A percentile compares a stretch with the other conserved stretches of the same genome.
Conservation (phyloP, 2,888 invertebrate genomes). For the Troides helena region DNA sequence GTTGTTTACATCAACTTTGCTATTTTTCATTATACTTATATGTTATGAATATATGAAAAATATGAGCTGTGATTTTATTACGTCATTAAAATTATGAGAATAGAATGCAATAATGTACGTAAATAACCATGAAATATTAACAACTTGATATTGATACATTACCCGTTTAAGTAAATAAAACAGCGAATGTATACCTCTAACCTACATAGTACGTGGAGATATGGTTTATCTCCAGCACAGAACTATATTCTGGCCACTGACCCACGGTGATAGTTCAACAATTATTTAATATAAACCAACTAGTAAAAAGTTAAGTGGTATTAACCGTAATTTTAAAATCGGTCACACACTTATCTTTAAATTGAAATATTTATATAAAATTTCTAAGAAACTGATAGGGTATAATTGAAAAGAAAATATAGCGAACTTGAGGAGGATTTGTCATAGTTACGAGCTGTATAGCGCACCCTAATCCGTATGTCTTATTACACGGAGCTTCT, state of each 20-base stretch:
- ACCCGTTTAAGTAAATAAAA: constrained; percentile 1
- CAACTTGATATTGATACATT: not conserved
- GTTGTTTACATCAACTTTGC: too few relatives aligned
- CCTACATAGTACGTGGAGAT: constrained; percentile 9
- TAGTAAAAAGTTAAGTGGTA: constrained; percentile 8
- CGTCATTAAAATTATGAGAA: not conserved
- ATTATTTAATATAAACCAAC: constrained; percentile 5
- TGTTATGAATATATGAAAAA: too few relatives aligned
- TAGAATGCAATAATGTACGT: not conserved
- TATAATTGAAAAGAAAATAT: not conserved
- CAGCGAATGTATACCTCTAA: not conserved
- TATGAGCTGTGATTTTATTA: too few relatives aligned
- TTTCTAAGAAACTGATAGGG: not conserved
- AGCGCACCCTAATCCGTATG: too few relatives aligned
- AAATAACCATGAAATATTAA: constrained; percentile 4
- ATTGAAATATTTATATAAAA: not conserved
- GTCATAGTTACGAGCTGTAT: not conserved
- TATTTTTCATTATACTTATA: too few relatives aligned
- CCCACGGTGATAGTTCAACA: constrained; percentile 8
- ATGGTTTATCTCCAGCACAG: constrained; percentile 2
- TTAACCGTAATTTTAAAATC: constrained; percentile 8
- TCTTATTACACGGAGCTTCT: too few relatives aligned
- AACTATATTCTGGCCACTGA: constrained; percentile 9
- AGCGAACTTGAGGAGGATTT: not conserved
- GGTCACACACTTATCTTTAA: constrained; percentile 1